Conservation (phyloP, 1,140 invertebrate species). For the Hermatobates lingyangjiaoensis region DNA sequence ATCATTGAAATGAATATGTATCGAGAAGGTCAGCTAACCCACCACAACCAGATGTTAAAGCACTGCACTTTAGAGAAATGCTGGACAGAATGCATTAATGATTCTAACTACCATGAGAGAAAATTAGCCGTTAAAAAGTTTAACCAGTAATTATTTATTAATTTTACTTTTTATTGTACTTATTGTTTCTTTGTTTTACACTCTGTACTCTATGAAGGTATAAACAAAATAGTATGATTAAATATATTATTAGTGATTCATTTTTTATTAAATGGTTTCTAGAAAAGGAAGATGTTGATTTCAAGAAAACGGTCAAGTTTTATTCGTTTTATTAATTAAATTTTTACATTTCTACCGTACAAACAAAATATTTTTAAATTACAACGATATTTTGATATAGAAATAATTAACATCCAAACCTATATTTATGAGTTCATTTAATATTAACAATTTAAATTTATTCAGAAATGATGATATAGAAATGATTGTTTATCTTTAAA, state of each 20-base stretch:
- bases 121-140: conserved; percentile 40
- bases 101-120: conserved; percentile 44
- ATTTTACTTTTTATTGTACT: conserved; percentile 2
- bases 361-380: no score
- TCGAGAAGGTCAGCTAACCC: conserved; percentile 54
- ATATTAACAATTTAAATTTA: no score
- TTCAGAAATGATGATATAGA: no score
- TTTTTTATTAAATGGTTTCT: no score
- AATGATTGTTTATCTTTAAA: no score
- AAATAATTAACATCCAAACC: no score
- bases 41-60: conserved; percentile 53
- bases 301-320: no score
- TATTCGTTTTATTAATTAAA: no score
- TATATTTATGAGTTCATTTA: no score
- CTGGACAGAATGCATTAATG: conserved; percentile 60
- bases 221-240: background rate
- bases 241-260: conserved; percentile 1
- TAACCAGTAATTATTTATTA: conserved; percentile 37
- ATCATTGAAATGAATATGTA: conserved; percentile 60
- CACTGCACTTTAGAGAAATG: conserved; percentile 60
- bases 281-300: no score
- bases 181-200: conserved; percentile 1
- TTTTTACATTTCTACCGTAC: no score
- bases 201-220: background rate
- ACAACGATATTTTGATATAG: no score